Evolutionary conservation across 2,797 vertebrate species (phyloP).

Genomic region (Benthosema pterotum): DNA sequence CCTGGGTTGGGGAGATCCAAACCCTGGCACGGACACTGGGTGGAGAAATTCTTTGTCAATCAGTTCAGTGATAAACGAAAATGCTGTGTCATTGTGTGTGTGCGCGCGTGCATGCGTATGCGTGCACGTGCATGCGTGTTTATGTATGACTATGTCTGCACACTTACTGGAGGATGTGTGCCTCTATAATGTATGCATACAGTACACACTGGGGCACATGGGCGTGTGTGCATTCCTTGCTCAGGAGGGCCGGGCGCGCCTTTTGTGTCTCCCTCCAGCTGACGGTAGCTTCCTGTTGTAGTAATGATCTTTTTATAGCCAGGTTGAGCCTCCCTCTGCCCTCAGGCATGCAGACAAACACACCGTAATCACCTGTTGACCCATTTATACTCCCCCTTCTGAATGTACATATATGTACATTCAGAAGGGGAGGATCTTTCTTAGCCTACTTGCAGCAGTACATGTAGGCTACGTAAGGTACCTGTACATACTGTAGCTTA

Average conservation of each 20-base stretch:
- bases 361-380: no score
- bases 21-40: no score
- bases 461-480: no score
- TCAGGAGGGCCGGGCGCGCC: constrained; percentile 14
- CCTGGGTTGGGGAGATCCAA: no score
- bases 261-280: constrained; percentile 52
- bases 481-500: no score
- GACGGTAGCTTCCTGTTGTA: constrained; percentile 68
- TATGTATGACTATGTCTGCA: no score
- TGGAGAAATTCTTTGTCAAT: constrained; percentile 53
- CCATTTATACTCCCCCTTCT: no score
- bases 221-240: constrained; percentile 51
- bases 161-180: no score
- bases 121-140: constrained; percentile 20
- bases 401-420: no score
- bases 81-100: constrained; percentile 36
- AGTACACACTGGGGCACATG: constrained; percentile 23
- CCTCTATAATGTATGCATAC: no score
- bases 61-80: constrained; percentile 55
- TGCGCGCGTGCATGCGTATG: background rate
- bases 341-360: constrained; percentile 25
- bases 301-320: constrained; percentile 66
- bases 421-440: no score
- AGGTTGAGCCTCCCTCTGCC: constrained; percentile 41
- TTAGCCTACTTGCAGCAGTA: no score